Evolutionary conservation across 2,113 vertebrate species (phyloP), one percentile per base, ranked within the genome.

Genomic region (Microtus richardsoni): DNA sequence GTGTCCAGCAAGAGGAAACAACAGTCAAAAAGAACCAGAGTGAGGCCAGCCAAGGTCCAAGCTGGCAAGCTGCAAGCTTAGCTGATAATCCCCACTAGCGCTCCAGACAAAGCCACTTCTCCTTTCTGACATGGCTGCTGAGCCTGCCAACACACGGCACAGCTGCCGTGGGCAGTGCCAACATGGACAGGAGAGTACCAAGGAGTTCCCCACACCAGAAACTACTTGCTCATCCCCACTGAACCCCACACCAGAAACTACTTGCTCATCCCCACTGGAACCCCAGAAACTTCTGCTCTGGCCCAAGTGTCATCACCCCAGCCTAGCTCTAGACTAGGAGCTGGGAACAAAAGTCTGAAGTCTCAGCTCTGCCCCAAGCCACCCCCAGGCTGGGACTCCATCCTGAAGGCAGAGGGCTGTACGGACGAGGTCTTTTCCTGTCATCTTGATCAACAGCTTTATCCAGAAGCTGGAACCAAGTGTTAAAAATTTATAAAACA

Each of bases 391-490:
- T 6, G 3, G 14, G 64, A 19, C 13, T 44, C 86, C 3, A 0
- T 26, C 68, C 77, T 28, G 14, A 70, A 82, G 91, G 28, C 28
- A 58, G 47, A 17, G 70, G 77, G 68, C 79, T 17, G 28, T 1
- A 4, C 12, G 5, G 14, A 39, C 66, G 39, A 71, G 44, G 58
- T 58, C 74, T 36, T 1, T 4, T n/a, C 26, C 36, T 11, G 33
- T 66, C 77, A 84, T 39, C 21, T 89, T 78, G 88, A 90, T 8
- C 87, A 96, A 95, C 97, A 97, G 93, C 95, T 96, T 89, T 85
- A 96, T 91, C 86, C 71, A 94, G 86, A 93, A 91, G 83, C 93
- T 91, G 94, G 90, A 92, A 83, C 93, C 92, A 93, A 88, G 86
- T 95, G 86, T 96, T 95, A 91, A 96, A 97, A 97, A 85, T 95